phyloP scores from a whole-genome alignment of 2,888 invertebrate species.

The Noctuana brunneofusca region DNA sequence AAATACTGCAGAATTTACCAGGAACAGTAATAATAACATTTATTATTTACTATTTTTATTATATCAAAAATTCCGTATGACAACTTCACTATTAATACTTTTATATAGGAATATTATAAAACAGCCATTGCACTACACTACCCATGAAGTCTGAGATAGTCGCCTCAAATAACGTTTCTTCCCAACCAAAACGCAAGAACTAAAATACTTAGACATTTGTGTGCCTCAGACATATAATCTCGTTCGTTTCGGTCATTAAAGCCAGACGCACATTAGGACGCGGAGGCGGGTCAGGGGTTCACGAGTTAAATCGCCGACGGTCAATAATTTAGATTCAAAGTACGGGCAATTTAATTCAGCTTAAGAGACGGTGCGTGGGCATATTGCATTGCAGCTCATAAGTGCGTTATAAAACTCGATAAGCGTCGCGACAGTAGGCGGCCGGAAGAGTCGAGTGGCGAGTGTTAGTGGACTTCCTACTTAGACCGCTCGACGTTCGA shows the following conservation, averaged over 20 bases:
- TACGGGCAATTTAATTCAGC: conserved; percentile 78
- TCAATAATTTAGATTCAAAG: conserved; percentile 59
- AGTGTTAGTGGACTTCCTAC: conserved; percentile 78
- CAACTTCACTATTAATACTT: too few species aligned
- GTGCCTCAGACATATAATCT: conserved; percentile 10
- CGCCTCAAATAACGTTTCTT: too few species aligned
- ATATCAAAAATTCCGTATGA: too few species aligned
- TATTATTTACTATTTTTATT: too few species aligned
- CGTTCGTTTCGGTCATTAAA: conserved; percentile 24
- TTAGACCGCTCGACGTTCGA: conserved; percentile 68
- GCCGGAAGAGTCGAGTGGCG: conserved; percentile 73
- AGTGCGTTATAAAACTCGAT: conserved; percentile 79
- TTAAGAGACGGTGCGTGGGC: conserved; percentile 74
- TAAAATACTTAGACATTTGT: conserved; percentile 3
- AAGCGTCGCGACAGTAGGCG: conserved; percentile 79
- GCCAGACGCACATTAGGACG: conserved; percentile 31
- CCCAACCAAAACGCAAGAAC: not conserved
- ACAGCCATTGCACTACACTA: too few species aligned
- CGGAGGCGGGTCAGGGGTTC: conserved; percentile 28
- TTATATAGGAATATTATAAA: too few species aligned
- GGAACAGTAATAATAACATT: too few species aligned
- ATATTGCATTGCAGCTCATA: conserved; percentile 66
- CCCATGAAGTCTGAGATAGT: too few species aligned
- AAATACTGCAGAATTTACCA: too few species aligned
- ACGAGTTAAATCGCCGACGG: conserved; percentile 52